Base-by-base conservation (phyloP, 2,797 vertebrate species). In the Loriculus beryllinus region DNA sequence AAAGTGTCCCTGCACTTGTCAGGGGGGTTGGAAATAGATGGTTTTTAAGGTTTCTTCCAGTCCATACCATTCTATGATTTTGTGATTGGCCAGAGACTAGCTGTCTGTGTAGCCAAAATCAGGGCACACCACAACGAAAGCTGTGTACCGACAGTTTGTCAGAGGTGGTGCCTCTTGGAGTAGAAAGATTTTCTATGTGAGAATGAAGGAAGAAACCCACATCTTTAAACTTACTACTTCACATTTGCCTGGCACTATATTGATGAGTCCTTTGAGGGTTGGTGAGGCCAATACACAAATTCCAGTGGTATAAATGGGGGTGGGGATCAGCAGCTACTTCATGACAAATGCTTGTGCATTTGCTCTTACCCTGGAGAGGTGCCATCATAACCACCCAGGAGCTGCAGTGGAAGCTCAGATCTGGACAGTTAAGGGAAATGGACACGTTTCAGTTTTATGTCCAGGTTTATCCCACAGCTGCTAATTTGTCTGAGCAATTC, bases 361-460 rank as follows among this genome's bases (percentile, higher is more conserved):
- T 92, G 33, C 25, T 78, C 9, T 64, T 43, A 45, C 15, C 5
- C 28, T 45, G 28, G 28, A 68, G 52, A 60, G 8, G 52, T 29
- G 29, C 12, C 33, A 57, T 18, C 13, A 39, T 31, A 49, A 39
- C 7, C 45, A 56, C 10, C 6, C 2, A 4, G 25, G 20, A 78
- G 33, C 12, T 0, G 0, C 1, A 0, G 14, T 29, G 47, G 18
- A 42, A 86, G 42, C 40, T 56, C 47, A 23, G 59, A 60, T 16
- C 8, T 1, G 3, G 47, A 23, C 2, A 20, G 18, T 20, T 33
- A 31, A 60, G 37, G 43, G 54, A 83, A 80, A 71, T 10, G 3
- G 65, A n/a, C 26, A 52, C 3, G 25, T 45, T 65, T 49, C 18
- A 23, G 54, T 29, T 83, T 76, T 33, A 45, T 40, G 29, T 25